These are phyloP conservation scores for Osmerus eperlanus DNA, from an alignment of 2,113 vertebrate genomes.

Conservation along the genomic window DNA sequence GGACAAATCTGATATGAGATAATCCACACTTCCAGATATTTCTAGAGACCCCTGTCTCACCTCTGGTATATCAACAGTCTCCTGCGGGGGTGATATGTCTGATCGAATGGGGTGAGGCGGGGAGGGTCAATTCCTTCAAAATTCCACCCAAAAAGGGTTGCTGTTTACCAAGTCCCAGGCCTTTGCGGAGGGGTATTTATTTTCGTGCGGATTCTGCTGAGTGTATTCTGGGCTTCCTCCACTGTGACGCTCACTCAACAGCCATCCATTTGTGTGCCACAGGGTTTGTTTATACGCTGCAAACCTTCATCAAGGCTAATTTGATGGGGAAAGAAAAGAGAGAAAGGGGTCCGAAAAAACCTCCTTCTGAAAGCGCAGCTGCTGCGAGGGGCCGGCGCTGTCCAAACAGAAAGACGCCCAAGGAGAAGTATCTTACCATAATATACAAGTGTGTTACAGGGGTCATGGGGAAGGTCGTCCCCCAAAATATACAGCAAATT, in stretches of 20 bases:
- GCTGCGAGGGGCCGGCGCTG: constrained; percentile 64
- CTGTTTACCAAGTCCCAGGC: constrained; percentile 72
- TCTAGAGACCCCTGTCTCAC: constrained; percentile 21
- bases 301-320: constrained; percentile 78
- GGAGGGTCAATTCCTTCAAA: constrained; percentile 53
- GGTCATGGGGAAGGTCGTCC: constrained; percentile 62
- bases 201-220: constrained; percentile 67
- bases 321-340: constrained; percentile 66
- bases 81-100: constrained; percentile 46
- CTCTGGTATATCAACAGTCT: constrained; percentile 21
- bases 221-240: constrained; percentile 61
- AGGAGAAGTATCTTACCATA: constrained; percentile 70
- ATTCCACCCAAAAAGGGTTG: constrained; percentile 46
- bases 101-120: constrained; percentile 51
- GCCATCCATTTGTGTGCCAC: constrained; percentile 72
- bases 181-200: constrained; percentile 67
- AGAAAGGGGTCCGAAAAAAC: constrained; percentile 43
- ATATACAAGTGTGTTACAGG: constrained; percentile 67
- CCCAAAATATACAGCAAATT: constrained; percentile 67
- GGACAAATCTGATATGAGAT: neutral
- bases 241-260: constrained; percentile 71
- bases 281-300: constrained; percentile 77
- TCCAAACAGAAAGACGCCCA: constrained; percentile 68
- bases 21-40: constrained; percentile 14
- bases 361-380: constrained; percentile 73